Percentiles rank a stretch among this genome's conserved stretches.
These are phyloP conservation scores for Ciconia maguari DNA, from an alignment of 2,113 vertebrate species.

Conservation along the genomic window DNA sequence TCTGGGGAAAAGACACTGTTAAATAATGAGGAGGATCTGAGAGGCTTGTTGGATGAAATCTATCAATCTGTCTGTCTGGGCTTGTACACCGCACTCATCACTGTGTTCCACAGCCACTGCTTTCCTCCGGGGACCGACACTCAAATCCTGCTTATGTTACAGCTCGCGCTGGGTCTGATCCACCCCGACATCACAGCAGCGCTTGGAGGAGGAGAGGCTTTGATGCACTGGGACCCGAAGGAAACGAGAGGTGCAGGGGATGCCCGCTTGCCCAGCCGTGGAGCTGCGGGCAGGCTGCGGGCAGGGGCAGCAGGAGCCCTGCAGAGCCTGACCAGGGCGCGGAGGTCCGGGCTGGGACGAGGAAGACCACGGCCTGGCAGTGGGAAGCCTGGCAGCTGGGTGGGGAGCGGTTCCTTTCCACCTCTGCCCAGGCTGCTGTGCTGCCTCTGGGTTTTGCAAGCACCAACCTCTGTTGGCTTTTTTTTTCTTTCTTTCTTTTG, in stretches of 20 bases:
- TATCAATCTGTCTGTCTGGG: not conserved
- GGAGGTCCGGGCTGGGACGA: not conserved
- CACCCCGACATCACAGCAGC: not conserved
- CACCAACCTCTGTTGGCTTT: not conserved
- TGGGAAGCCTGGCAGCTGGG: not conserved
- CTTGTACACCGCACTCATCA: not conserved
- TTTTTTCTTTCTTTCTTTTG: rapidly evolving
- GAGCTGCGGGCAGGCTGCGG: not conserved
- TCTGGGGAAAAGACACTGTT: not conserved
- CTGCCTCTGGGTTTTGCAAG: not conserved
- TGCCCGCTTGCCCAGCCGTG: rapidly evolving
- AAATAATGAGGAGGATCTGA: not conserved
- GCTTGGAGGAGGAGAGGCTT: too few species aligned
- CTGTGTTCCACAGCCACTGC: not conserved
- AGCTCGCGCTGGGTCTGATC: rapidly evolving
- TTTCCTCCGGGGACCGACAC: rapidly evolving
- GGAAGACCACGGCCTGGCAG: not conserved
- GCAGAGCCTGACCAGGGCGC: not conserved
- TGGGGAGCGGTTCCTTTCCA: rapidly evolving
- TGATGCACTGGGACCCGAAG: rapidly evolving
- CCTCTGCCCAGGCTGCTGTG: not conserved
- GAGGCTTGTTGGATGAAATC: not conserved
- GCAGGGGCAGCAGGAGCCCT: not conserved
- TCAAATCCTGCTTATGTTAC: not conserved
- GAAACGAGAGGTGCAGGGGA: too few species aligned